A percentile compares a stretch with the other conserved stretches of the same genome.
Conservation (phyloP, 2,797 vertebrate genomes). For the Siniperca scherzeri region DNA sequence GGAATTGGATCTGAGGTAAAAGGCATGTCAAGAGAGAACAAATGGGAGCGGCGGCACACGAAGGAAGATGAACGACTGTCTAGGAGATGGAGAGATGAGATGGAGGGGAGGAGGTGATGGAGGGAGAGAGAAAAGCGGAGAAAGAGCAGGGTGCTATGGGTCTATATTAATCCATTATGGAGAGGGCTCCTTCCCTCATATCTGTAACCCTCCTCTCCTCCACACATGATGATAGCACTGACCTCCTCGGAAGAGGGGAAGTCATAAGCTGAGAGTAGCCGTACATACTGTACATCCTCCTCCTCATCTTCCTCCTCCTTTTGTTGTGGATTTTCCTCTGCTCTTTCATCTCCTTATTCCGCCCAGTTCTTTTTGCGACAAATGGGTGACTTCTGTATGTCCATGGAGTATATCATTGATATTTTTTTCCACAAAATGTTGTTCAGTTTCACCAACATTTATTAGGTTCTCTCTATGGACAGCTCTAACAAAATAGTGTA, state of each 20-base stretch:
- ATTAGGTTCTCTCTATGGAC: not conserved
- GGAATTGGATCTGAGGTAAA: conserved; percentile 85
- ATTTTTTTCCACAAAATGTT: not conserved
- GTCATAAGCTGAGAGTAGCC: conserved; percentile 24
- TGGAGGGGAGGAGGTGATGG: conserved; percentile 52
- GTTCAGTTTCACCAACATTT: not conserved
- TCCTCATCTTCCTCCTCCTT: not conserved
- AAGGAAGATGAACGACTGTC: conserved; percentile 82
- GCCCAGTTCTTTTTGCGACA: not conserved
- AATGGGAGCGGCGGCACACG: conserved; percentile 72
- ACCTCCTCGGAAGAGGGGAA: conserved; percentile 54
- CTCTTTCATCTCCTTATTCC: conserved; percentile 1
- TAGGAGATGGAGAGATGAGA: conserved; percentile 76
- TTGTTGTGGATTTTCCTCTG: not conserved
- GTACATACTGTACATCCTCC: not conserved
- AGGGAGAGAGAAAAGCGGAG: conserved; percentile 35
- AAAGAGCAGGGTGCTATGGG: conserved; percentile 32
- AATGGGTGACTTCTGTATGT: not conserved
- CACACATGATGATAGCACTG: conserved; percentile 50
- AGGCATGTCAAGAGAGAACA: conserved; percentile 83
- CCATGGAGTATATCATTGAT: not conserved
- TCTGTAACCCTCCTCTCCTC: conserved; percentile 41
- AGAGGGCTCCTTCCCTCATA: conserved; percentile 42
- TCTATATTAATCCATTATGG: conserved; percentile 69
- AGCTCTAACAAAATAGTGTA: not conserved